Conservation (phyloP, 2,797 vertebrate genomes). For the Garrulus glandarius region DNA sequence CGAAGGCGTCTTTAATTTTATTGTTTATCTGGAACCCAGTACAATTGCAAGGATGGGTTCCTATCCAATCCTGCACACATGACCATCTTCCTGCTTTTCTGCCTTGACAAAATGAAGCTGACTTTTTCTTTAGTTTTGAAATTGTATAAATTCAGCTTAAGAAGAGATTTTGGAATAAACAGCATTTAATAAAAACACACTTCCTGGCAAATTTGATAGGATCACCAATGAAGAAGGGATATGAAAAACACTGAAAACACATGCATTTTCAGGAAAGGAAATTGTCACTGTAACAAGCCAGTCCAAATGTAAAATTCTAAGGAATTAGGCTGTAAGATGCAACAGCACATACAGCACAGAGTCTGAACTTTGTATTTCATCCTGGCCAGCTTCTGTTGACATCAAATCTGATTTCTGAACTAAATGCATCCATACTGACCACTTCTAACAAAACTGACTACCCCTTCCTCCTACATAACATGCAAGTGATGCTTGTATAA, state of each 20-base stretch:
- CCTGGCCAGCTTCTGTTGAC: neutral
- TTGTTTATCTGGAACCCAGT: neutral
- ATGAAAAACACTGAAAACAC: neutral
- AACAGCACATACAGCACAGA: neutral
- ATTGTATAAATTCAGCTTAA: neutral
- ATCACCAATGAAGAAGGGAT: neutral
- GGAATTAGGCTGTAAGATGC: neutral
- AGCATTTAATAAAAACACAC: neutral
- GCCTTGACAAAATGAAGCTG: neutral
- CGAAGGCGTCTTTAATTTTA: neutral
- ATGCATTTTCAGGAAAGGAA: neutral
- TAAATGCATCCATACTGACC: neutral
- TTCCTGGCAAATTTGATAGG: neutral
- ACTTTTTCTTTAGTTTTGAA: neutral
- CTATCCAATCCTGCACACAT: neutral
- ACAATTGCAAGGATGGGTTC: neutral
- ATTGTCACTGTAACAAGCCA: neutral
- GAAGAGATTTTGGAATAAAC: neutral
- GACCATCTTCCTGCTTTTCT: neutral
- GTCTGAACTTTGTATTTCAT: neutral
- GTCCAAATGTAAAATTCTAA: neutral
- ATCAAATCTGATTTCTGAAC: neutral
- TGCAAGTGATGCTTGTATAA: neutral
- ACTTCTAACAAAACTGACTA: neutral
- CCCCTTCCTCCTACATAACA: neutral